Percentiles rank a stretch among this genome's conserved stretches.
These are phyloP conservation scores for Peromyscus melanophrys DNA, from an alignment of 2,797 vertebrate species.

Conservation along the genomic window DNA sequence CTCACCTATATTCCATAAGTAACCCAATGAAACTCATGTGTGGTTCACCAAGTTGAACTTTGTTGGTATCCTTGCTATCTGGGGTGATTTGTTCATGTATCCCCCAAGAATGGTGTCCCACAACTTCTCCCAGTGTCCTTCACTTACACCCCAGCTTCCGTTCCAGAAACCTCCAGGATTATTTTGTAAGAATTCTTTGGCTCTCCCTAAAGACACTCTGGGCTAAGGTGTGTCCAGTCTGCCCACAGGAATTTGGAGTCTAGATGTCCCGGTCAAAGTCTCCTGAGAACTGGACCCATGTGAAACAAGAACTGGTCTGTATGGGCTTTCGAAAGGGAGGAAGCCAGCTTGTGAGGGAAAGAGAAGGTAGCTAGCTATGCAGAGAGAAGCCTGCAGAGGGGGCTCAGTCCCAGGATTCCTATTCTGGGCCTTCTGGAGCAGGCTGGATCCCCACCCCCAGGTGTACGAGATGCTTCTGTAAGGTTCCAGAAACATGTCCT, in stretches of 20 bases:
- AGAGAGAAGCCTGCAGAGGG: neutral
- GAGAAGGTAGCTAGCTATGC: neutral
- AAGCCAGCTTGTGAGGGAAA: neutral
- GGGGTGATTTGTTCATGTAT: neutral
- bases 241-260: neutral
- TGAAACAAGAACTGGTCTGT: neutral
- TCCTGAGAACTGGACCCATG: neutral
- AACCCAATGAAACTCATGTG: neutral
- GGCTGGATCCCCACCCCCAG: neutral
- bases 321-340: fast-evolving
- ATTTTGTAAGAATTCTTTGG: neutral
- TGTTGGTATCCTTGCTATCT: neutral
- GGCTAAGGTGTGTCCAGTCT: neutral
- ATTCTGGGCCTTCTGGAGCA: neutral
- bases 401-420: neutral
- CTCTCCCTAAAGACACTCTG: neutral
- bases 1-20: neutral
- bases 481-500: neutral
- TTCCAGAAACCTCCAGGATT: neutral
- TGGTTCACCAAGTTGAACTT: no score
- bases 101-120: neutral
- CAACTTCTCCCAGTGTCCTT: neutral
- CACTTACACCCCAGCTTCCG: neutral
- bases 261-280: neutral
- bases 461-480: neutral